Base-by-base conservation (phyloP, 2,797 vertebrate genomes). In the Alca torda region DNA sequence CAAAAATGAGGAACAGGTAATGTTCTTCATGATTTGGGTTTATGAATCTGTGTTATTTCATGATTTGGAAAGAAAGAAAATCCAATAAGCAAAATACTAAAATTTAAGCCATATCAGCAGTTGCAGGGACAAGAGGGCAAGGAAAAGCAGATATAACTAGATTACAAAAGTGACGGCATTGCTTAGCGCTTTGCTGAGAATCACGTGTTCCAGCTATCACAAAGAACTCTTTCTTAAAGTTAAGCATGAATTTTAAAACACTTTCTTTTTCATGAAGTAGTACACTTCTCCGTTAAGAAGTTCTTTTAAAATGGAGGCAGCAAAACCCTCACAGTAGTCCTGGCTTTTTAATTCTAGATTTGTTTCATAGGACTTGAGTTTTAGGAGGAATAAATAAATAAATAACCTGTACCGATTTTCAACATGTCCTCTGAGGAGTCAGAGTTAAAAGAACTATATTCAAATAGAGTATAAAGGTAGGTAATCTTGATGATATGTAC, bases 51-150 rank as follows among this genome's bases (percentile, higher is more conserved):
- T 51, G 28, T 51, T 37, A 84, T 57, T 83, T 89, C 48, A 37
- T 46, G 13, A 80, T 63, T 87, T 79, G 35, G 41, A 93, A 86
- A 86, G 17, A 74, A 77, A 85, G 70, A 54, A 75, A 70, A 89
- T 67, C 45, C 59, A 93, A 14, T 45, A 74, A 48, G 45, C 31
- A 87, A 50, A 93, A 91, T 51, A 93, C 23, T 57, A 74, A 81
- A 93, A 92, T 56, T 37, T 90, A 93, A 94, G 92, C 84, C 81
- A 53, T 68, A 83, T 95, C 78, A 95, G 90, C 84, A 94, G 84
- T 64, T 74, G 87, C n/a, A 33, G 45, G 70, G 31, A 89, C 43
- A 89, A 77, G 35, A 78, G 50, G 46, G 70, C 70, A 90, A 84
- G 75, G 68, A 90, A 91, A 90, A 79, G 63, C 63, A 88, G 84